Percentiles rank a stretch among this genome's conserved stretches.
These are phyloP conservation scores for Bubo blakistoni DNA, from an alignment of 2,113 vertebrate species.

Conservation along the genomic window DNA sequence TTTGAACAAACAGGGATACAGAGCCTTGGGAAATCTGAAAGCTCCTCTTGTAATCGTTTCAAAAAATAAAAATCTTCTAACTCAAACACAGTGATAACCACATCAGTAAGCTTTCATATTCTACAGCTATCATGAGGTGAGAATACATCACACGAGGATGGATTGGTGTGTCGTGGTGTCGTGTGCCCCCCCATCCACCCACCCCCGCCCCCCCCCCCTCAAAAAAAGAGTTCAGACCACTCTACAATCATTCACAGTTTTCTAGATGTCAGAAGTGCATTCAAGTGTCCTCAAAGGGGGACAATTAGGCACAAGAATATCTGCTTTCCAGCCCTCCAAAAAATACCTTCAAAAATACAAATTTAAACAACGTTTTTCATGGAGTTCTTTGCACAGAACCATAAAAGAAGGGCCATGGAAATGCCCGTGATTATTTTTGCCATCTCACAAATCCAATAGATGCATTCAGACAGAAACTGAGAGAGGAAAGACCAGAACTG, in stretches of 20 bases:
- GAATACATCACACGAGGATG: neutral
- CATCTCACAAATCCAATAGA: neutral
- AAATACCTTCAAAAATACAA: neutral
- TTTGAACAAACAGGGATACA: neutral
- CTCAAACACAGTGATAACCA: neutral
- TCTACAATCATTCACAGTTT: neutral
- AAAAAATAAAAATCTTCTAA: neutral
- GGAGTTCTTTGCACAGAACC: neutral
- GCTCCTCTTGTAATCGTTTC: neutral
- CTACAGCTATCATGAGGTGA: rapidly evolving
- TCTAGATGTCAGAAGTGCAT: neutral
- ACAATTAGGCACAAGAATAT: neutral
- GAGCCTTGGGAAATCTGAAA: neutral
- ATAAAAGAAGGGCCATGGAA: neutral
- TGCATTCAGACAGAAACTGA: neutral
- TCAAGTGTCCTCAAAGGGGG: neutral
- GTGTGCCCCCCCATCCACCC: too few relatives aligned
- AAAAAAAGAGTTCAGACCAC: neutral
- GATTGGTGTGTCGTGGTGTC: rapidly evolving
- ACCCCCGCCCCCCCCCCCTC: too few relatives aligned
- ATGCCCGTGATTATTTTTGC: neutral
- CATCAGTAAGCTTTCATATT: neutral
- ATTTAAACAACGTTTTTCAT: neutral
- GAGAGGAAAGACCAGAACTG: neutral
- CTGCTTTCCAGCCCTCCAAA: neutral